A percentile compares a stretch with the other conserved stretches of the same genome.
phyloP scores from a whole-genome alignment of 2,797 vertebrate genomes.

The Poeciliopsis paucimaculata region DNA sequence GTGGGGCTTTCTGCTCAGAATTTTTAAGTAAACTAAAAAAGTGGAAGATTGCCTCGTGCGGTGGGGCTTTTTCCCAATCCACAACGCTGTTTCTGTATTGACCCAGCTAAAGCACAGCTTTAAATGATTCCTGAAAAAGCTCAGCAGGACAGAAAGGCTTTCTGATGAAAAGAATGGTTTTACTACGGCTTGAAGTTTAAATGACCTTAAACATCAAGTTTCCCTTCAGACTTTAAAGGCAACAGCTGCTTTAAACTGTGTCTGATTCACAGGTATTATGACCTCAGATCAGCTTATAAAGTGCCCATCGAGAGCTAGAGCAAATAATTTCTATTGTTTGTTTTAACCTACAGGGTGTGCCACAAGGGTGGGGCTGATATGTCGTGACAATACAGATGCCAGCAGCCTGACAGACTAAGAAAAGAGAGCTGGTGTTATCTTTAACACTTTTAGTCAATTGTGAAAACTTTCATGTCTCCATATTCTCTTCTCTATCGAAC shows the following conservation, averaged over 20 bases:
- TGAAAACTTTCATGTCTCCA: conserved; percentile 31
- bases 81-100: background rate
- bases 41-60: background rate
- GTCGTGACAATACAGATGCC: conserved; percentile 17
- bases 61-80: background rate
- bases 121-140: conserved; percentile 23
- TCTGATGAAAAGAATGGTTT: conserved; percentile 41
- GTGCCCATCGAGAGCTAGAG: conserved; percentile 10
- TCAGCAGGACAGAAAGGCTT: conserved; percentile 31
- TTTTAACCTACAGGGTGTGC: conserved; percentile 49
- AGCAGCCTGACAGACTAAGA: conserved; percentile 6
- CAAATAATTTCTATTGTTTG: conserved; percentile 50
- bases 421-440: conserved; percentile 26
- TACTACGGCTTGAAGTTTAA: conserved; percentile 26
- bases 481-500: conserved; percentile 25
- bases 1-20: background rate
- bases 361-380: conserved; percentile 34
- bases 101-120: conserved; percentile 8
- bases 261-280: background rate
- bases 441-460: conserved; percentile 30
- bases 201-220: conserved; percentile 1
- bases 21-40: background rate
- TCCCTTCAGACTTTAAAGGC: conserved; percentile 6
- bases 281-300: background rate
- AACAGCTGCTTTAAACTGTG: background rate